A percentile compares a stretch with the other conserved stretches of the same genome.
These are phyloP conservation scores for Cephus pygmeus DNA, from an alignment of 2,888 invertebrate species.

Conservation along the genomic window DNA sequence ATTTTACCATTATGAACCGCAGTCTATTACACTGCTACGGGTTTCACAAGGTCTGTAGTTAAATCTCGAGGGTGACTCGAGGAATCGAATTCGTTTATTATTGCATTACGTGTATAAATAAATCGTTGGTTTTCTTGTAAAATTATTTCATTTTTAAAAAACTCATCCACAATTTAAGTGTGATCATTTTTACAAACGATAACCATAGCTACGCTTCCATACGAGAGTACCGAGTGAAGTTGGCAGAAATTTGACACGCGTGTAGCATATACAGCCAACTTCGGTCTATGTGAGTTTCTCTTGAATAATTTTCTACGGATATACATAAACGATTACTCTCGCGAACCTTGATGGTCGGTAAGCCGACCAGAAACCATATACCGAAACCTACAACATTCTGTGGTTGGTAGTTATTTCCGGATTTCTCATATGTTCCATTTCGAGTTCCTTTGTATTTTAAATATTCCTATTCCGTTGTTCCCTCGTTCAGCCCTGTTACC, in stretches of 20 bases:
- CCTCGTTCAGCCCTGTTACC: background rate
- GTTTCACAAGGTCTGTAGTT: background rate
- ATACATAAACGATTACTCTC: background rate
- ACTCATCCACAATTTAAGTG: background rate
- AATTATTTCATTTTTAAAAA: background rate
- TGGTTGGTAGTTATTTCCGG: background rate
- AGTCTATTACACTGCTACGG: background rate
- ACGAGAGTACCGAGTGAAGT: background rate
- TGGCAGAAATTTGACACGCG: background rate
- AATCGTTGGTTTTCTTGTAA: background rate
- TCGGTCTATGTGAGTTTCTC: background rate
- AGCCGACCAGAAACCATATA: background rate
- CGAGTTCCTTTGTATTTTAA: background rate
- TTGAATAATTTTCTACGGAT: background rate
- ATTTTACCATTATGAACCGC: background rate
- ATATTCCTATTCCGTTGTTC: background rate
- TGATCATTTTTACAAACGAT: background rate
- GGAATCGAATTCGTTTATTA: background rate
- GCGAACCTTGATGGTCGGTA: background rate
- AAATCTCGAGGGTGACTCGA: background rate
- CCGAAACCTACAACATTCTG: background rate
- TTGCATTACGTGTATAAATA: background rate
- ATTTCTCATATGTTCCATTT: background rate
- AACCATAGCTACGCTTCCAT: background rate
- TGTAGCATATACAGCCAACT: background rate